Evolutionary conservation across 2,888 invertebrate genomes (phyloP), one percentile per base, ranked within the genome.

Genomic region (Megamerina dolium): DNA sequence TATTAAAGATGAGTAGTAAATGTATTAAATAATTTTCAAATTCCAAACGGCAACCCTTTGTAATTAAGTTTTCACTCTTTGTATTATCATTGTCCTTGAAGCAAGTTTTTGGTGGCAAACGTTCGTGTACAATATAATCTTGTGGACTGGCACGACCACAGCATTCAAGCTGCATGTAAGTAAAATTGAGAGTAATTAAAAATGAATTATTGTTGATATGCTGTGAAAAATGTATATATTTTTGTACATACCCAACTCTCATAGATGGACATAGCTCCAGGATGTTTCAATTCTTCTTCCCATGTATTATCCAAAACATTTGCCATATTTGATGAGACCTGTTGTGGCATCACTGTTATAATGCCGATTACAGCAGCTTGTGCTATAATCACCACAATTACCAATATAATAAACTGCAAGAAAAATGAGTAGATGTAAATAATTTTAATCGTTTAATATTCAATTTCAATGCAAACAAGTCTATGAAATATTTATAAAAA

Each of bases 401-500:
- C 49, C 4, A 65, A 20, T 3, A 56, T 44, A 5, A 60, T 49
- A 40, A 64, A 64, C 66, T 65, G 41, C 2, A 47, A 48, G 12
- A 30, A n/a, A 1, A 6, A 5, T 5, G 83, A 37, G 79, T 74
- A 47, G 78, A 77, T 8, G 82, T 82, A 85, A 84, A 84, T 73
- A 35, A 77, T 77, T 50, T 8, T 48, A 47, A 51, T 4, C 9
- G 8, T 6, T 37, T 26, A 14, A 5, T 37, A 17, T 6, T 9
- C 3, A 19, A 3, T 37, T 13, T 37, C 12, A 9, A 16, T 33
- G 23, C 13, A 35, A 20, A 14, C 16, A 17, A 32, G 18, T 5
- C 8, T 4, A 32, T 32, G 17, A 13, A 6, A 14, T 33, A 33
- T 10, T n/a, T 33, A 17, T 13, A 12, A 17, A 5, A 19, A 16